phyloP scores from a whole-genome alignment of 2,797 vertebrate species.

The Paratrypauchen microcephalus region DNA sequence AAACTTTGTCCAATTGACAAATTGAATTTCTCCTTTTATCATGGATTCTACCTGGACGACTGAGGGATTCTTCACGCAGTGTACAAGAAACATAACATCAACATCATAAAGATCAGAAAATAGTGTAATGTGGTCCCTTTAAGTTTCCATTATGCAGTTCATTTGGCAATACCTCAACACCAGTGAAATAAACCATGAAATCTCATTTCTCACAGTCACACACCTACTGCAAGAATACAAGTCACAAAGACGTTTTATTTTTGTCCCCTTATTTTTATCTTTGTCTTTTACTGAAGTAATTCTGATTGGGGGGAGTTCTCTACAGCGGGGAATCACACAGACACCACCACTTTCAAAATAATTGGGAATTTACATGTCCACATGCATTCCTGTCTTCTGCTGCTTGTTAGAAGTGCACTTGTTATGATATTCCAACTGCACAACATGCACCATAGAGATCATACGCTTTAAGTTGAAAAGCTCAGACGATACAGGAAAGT shows the following conservation, averaged over 20 bases:
- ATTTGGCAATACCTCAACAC: background rate
- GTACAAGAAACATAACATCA: too few relatives aligned
- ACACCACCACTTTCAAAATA: slow-evolving; percentile 33
- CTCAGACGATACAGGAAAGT: slow-evolving; percentile 28
- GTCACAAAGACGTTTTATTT: slow-evolving; percentile 49
- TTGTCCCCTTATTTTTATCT: slow-evolving; percentile 67
- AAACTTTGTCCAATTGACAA: too few relatives aligned
- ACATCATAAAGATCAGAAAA: too few relatives aligned
- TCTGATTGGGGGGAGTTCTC: slow-evolving; percentile 44
- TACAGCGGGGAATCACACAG: slow-evolving; percentile 35
- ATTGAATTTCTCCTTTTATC: too few relatives aligned
- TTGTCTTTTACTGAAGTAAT: slow-evolving; percentile 47
- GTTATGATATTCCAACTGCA: slow-evolving; percentile 3
- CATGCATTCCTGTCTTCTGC: slow-evolving; percentile 13
- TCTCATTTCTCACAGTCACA: slow-evolving; percentile 39
- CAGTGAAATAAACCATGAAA: slow-evolving; percentile 23
- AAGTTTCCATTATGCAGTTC: background rate
- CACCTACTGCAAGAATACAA: slow-evolving; percentile 47
- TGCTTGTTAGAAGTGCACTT: slow-evolving; percentile 23
- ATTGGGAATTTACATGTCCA: slow-evolving; percentile 45
- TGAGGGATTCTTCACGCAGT: too few relatives aligned
- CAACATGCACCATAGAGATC: background rate
- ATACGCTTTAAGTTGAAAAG: slow-evolving; percentile 21
- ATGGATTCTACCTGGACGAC: too few relatives aligned
- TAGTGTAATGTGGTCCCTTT: too few relatives aligned